Percentiles rank a stretch among this genome's conserved stretches.
phyloP scores from a whole-genome alignment of 2,888 invertebrate genomes.

The Drosophila rubida region DNA sequence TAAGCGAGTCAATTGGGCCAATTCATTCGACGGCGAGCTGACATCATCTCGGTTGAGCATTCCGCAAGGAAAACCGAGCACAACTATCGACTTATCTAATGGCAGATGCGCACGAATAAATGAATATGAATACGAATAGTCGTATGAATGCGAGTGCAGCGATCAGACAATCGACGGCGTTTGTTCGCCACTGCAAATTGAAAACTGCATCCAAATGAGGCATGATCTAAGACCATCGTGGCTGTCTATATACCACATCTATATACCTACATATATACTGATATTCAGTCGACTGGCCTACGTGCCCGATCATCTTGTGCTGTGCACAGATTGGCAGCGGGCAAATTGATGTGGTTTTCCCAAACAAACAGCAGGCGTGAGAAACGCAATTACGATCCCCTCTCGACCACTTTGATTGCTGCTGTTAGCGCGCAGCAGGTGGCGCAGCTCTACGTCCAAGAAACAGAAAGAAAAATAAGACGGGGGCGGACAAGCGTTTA shows the following conservation, averaged over 20 bases:
- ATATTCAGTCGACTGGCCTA: slow-evolving; percentile 14
- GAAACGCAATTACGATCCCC: slow-evolving; percentile 61
- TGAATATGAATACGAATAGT: slow-evolving; percentile 20
- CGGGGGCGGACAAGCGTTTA: slow-evolving; percentile 2
- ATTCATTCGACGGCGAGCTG: slow-evolving; percentile 24
- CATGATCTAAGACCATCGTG: slow-evolving; percentile 43
- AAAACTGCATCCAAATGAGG: slow-evolving; percentile 50
- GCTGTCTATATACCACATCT: background rate
- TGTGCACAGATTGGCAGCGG: slow-evolving; percentile 4
- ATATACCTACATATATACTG: background rate
- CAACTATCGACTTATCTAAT: slow-evolving; percentile 48
- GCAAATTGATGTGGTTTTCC: slow-evolving; percentile 49
- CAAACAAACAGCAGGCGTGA: slow-evolving; percentile 63
- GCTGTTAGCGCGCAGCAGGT: slow-evolving; percentile 50
- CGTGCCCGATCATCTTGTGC: slow-evolving; percentile 7
- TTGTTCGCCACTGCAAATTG: slow-evolving; percentile 48
- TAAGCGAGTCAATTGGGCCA: slow-evolving; percentile 38
- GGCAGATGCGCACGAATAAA: slow-evolving; percentile 20
- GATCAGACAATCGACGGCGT: slow-evolving; percentile 53
- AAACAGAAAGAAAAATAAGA: background rate
- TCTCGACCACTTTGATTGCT: slow-evolving; percentile 29
- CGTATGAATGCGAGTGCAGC: background rate
- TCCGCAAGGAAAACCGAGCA: slow-evolving; percentile 23
- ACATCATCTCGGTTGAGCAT: slow-evolving; percentile 63
- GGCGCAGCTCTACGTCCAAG: slow-evolving; percentile 24